Percentiles rank a stretch among this genome's conserved stretches.
phyloP scores from a whole-genome alignment of 2,888 invertebrate genomes.

The Chymomyza amoena region DNA sequence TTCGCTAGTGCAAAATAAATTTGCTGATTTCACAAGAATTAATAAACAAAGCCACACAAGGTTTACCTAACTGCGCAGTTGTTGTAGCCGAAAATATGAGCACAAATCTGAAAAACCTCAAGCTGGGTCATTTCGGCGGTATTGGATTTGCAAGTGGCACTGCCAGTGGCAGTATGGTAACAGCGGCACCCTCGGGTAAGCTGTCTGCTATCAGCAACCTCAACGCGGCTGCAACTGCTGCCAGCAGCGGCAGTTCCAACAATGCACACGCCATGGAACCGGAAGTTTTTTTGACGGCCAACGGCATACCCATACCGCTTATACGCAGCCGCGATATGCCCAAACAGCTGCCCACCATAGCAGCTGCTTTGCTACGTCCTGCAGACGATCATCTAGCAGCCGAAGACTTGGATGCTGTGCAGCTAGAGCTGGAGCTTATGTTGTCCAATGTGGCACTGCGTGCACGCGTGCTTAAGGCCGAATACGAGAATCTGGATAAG shows the following conservation, averaged over 20 bases:
- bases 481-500: constrained; percentile 85
- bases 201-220: not conserved
- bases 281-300: constrained; percentile 38
- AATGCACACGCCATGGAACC: not conserved
- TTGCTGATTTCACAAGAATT: constrained; percentile 29
- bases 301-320: constrained; percentile 80
- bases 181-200: not conserved
- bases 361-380: constrained; percentile 83
- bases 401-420: constrained; percentile 93
- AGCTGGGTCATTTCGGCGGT: constrained; percentile 52
- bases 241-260: constrained; percentile 22
- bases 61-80: constrained; percentile 24
- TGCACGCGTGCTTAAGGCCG: constrained; percentile 87
- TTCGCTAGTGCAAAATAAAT: constrained; percentile 13
- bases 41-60: not conserved
- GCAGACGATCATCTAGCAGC: constrained; percentile 89
- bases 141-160: constrained; percentile 49
- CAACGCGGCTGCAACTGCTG: constrained; percentile 17
- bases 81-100: constrained; percentile 51
- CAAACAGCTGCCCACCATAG: constrained; percentile 84
- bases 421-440: constrained; percentile 91
- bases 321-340: constrained; percentile 86
- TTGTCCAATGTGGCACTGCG: constrained; percentile 90
- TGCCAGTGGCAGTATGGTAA: constrained; percentile 4
- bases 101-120: constrained; percentile 54